These are phyloP conservation scores for Anser cygnoides DNA, from an alignment of 2,113 vertebrate genomes.

Conservation along the genomic window DNA sequence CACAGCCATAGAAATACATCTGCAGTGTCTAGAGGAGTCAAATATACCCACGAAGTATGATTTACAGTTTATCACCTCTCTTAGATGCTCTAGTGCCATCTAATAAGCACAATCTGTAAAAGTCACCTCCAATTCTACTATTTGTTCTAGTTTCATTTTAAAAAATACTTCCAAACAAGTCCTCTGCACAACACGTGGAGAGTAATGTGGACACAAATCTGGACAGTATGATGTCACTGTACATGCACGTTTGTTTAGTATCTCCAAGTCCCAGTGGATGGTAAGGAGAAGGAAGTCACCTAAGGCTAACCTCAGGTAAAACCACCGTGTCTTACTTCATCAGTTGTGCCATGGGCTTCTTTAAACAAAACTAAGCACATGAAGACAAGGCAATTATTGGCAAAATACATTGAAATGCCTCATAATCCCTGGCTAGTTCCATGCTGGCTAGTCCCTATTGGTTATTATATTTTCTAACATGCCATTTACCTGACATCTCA, in stretches of 20 bases:
- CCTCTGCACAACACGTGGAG: background rate
- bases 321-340: background rate
- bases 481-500: no score
- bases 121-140: background rate
- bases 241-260: background rate
- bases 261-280: background rate
- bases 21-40: background rate
- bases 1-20: background rate
- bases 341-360: background rate
- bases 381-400: background rate
- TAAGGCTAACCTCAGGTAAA: background rate
- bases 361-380: background rate
- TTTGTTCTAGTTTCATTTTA: background rate
- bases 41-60: background rate
- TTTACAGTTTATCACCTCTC: background rate
- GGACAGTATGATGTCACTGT: background rate
- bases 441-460: background rate
- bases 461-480: background rate
- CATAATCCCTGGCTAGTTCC: background rate
- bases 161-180: background rate
- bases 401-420: background rate
- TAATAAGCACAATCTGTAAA: background rate
- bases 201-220: background rate
- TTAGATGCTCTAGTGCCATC: background rate
- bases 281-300: background rate